phyloP scores from a whole-genome alignment of 2,888 invertebrate species.

The Sminthurinus aureus region DNA sequence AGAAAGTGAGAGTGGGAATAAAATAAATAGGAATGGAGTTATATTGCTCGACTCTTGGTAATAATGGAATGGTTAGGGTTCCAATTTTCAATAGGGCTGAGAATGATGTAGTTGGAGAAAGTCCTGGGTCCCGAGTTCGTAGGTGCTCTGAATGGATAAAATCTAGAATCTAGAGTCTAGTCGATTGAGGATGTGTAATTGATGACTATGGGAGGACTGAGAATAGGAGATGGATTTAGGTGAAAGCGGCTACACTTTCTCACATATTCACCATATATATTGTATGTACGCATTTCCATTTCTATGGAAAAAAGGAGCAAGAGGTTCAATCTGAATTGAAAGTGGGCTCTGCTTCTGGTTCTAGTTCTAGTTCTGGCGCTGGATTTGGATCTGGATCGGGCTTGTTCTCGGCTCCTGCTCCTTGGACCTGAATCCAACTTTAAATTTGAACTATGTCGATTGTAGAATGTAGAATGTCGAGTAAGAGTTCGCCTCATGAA shows the following conservation, averaged over 20 bases:
- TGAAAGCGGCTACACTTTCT: slow-evolving; percentile 15
- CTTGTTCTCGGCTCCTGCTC: no score
- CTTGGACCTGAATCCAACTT: background rate
- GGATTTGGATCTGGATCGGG: no score
- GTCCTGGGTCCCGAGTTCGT: background rate
- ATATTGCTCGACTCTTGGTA: background rate
- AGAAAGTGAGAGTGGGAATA: background rate
- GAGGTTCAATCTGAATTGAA: background rate
- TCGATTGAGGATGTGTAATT: slow-evolving; percentile 37
- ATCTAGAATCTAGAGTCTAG: background rate
- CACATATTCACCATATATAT: no score
- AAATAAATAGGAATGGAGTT: background rate
- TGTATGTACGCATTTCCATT: background rate
- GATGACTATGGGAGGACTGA: slow-evolving; percentile 30
- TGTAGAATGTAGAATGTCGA: no score
- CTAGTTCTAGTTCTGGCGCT: no score
- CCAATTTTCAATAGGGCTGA: background rate
- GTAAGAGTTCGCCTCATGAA: no score
- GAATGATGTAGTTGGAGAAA: background rate
- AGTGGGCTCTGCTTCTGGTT: background rate
- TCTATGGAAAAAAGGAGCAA: background rate
- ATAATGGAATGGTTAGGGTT: slow-evolving; percentile 7
- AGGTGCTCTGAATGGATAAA: slow-evolving; percentile 32
- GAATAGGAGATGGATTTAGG: slow-evolving; percentile 33
- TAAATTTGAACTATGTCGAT: no score